Conservation (phyloP, 2,888 invertebrate genomes). For the Agrochola litura region DNA sequence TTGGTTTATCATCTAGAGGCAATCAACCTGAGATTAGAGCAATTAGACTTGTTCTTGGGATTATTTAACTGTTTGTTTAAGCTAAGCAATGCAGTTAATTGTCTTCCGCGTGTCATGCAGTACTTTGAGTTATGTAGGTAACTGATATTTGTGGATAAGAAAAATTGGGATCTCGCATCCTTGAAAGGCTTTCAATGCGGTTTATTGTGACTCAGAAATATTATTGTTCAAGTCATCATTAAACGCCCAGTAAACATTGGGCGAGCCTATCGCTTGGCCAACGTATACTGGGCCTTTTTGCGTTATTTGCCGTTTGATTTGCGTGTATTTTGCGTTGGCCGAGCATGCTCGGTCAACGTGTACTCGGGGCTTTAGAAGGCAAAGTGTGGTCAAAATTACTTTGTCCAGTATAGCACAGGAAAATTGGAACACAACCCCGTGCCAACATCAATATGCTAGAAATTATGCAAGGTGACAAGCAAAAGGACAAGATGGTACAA, state of each 20-base stretch:
- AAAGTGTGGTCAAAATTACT: neutral
- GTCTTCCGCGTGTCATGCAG: neutral
- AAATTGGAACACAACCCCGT: neutral
- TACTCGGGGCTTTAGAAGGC: no score
- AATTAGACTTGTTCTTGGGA: constrained; percentile 36
- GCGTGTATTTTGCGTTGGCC: no score
- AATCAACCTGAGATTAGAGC: constrained; percentile 22
- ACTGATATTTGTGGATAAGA: neutral
- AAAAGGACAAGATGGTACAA: neutral
- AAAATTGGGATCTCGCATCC: no score
- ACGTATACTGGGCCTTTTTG: no score
- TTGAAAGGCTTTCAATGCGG: neutral
- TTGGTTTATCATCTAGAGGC: constrained; percentile 11
- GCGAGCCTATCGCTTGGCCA: no score
- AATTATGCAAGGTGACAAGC: constrained; percentile 13
- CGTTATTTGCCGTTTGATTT: no score
- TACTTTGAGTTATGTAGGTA: neutral
- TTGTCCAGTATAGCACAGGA: neutral
- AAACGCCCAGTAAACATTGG: no score
- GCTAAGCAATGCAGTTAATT: neutral
- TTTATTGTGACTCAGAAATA: neutral
- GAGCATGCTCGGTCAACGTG: no score
- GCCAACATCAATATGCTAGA: neutral
- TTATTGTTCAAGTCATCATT: neutral
- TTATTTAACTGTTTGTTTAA: constrained; percentile 14